Evolutionary conservation across 2,113 vertebrate genomes (phyloP), one percentile per base, ranked within the genome.

Genomic region (Arothron firmamentum): DNA sequence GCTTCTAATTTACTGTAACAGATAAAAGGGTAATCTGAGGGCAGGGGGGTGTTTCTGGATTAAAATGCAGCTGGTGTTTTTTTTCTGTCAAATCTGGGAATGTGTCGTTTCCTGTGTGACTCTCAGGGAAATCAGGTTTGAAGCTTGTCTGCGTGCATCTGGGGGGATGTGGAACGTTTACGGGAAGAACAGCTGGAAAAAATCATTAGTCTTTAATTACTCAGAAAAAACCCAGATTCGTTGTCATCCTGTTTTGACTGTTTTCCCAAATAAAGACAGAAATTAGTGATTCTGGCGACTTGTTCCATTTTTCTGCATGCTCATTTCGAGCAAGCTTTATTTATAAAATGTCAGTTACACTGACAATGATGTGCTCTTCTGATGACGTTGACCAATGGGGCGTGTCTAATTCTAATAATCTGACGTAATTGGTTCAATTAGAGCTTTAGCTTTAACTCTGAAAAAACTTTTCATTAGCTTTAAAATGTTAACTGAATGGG

Each of bases 91-190:
- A n/a, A 38, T n/a, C 28, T 54, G 17, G 42, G 13, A 60, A 16
- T 51, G 17, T 52, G 13, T 62, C 34, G 43, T 62, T 59, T 62
- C 16, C 43, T 38, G 5, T 54, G 41, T 56, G 34, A 58, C 55
- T 72, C 75, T 81, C 79, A 78, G 77, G 74, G 75, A 59, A 58
- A 64, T 38, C 43, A 52, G 4, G 50, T 45, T 17, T 53, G 53
- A 52, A 55, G 55, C 62, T 34, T 14, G 43, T 72, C 16, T 13
- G 8, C 10, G 34, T 10, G 34, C 9, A 12, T 10, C 9, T 10
- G 1, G 34, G 34, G 34, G 34, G 34, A 10, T 2, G 9, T 62
- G 51, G 53, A 67, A 42, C 38, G 12, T 47, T 45, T 55, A 21
- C 58, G 66, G 52, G 54, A 52, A 54, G 42, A 63, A 48, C 38